Base-by-base conservation (phyloP, 2,797 vertebrate species). In the Melanotaenia pygmaea region DNA sequence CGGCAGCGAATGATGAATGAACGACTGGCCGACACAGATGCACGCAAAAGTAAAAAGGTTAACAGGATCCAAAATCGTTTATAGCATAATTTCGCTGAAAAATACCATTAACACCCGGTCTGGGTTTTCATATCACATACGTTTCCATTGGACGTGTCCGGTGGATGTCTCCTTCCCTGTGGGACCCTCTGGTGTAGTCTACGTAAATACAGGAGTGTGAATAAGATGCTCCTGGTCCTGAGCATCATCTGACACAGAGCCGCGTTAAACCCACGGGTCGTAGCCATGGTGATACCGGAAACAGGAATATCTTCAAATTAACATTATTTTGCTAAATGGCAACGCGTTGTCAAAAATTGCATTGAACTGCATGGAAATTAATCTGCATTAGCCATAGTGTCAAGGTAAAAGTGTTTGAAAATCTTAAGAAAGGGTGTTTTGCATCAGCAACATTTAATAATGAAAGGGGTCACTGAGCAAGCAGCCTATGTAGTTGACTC, bases 191-290 rank as follows among this genome's bases (percentile, higher is more conserved):
- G 74, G 16, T 64, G 63, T 37, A 7, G n/a, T n/a, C 47, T 11
- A 50, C 66, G 59, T 65, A 59, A 43, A 76, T 66, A 73, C 22
- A 24, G 34, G 18, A 81, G 70, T 37, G 65, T 78, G 80, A 77
- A 80, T 63, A 88, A 77, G 87, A 68, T 77, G 57, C 86, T 86
- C 79, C 89, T 73, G 79, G 72, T 70, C 70, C 72, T 64, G 73
- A 72, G 62, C 80, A 73, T 85, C 88, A 66, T 76, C 72, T 37
- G 8, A 35, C 57, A 53, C 11, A 4, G 58, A 16, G 2, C 57
- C 2, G 59, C 1, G 74, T 75, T 61, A 86, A 76, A 13, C 0
- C 0, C 0, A 0, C 38, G 1, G 13, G 1, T 56, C 6, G 28
- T 1, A 43, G 5, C 24, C 3, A 24, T 5, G 18, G 20, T 0